Percentiles rank a stretch among this genome's conserved stretches.
Evolutionary conservation across 1,140 invertebrate genomes (phyloP).

Genomic region (Drosophila pruinosa): DNA sequence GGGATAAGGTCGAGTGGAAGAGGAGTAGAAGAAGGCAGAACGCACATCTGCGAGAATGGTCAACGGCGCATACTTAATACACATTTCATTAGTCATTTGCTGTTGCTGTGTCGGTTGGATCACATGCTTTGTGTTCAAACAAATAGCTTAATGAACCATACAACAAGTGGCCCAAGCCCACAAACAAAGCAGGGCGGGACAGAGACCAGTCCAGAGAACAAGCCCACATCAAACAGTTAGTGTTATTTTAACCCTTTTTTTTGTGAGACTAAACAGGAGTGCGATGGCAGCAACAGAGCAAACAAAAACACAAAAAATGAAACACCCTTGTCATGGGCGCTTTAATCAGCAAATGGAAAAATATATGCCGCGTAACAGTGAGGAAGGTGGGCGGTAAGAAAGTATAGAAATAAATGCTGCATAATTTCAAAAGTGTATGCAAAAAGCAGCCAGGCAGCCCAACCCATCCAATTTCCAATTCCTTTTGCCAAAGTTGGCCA

Average conservation of each 20-base stretch:
- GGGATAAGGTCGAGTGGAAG: not conserved
- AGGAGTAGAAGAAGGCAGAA: not conserved
- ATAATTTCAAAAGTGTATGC: constrained; percentile 59
- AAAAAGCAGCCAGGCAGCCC: constrained; percentile 15
- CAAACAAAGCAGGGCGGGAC: constrained; percentile 27
- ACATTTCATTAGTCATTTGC: constrained; percentile 25
- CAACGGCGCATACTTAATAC: not conserved
- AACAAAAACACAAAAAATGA: constrained; percentile 20
- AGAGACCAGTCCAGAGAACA: constrained; percentile 2
- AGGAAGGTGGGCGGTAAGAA: not conserved
- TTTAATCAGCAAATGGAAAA: constrained; percentile 78
- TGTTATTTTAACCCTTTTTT: constrained; percentile 75
- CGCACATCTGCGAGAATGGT: not conserved
- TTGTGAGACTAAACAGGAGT: no score
- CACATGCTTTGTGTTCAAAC: constrained; percentile 30
- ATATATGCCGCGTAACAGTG: constrained; percentile 31
- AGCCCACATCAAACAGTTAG: constrained; percentile 73
- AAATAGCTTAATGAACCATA: constrained; percentile 72
- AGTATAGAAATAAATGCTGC: constrained; percentile 30
- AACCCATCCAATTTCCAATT: not conserved
- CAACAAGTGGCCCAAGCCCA: constrained; percentile 24
- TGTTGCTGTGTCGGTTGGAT: no score
- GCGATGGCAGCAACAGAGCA: not conserved
- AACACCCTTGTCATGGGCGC: constrained; percentile 57
- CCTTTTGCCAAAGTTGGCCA: no score